Conservation (phyloP, 2,113 vertebrate species). For the Pseudopipra pipra region DNA sequence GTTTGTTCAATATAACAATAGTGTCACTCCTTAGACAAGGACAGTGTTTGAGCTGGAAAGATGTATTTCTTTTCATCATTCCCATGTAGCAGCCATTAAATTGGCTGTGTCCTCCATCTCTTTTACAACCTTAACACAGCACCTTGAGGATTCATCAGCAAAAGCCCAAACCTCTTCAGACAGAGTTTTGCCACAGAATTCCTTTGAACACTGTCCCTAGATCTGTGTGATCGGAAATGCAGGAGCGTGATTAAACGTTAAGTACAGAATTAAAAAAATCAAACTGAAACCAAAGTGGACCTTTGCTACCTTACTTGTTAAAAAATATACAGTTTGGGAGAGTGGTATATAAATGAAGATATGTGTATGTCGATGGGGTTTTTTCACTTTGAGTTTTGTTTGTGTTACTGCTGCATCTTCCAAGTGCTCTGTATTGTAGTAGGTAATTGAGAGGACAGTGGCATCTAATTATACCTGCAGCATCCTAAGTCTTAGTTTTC, state of each 20-base stretch:
- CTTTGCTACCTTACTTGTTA: background rate
- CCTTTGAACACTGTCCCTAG: background rate
- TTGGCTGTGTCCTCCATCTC: background rate
- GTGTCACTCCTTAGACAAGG: background rate
- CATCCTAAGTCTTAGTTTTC: background rate
- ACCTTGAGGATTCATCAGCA: background rate
- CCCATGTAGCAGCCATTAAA: background rate
- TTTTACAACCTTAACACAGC: background rate
- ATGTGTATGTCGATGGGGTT: rapidly evolving
- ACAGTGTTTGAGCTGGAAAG: background rate
- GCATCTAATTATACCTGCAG: background rate
- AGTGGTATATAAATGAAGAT: background rate
- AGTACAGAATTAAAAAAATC: background rate
- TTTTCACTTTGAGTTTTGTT: background rate
- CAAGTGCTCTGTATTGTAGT: background rate
- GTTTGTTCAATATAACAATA: background rate
- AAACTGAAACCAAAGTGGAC: background rate
- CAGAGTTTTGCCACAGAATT: background rate
- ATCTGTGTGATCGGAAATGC: background rate
- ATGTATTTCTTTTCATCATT: background rate
- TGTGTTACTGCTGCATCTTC: background rate
- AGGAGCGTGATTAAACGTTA: background rate
- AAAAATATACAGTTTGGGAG: background rate
- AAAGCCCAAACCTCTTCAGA: background rate
- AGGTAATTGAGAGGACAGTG: background rate